phyloP scores from a whole-genome alignment of 2,113 vertebrate genomes.

The Trachemys scripta region DNA sequence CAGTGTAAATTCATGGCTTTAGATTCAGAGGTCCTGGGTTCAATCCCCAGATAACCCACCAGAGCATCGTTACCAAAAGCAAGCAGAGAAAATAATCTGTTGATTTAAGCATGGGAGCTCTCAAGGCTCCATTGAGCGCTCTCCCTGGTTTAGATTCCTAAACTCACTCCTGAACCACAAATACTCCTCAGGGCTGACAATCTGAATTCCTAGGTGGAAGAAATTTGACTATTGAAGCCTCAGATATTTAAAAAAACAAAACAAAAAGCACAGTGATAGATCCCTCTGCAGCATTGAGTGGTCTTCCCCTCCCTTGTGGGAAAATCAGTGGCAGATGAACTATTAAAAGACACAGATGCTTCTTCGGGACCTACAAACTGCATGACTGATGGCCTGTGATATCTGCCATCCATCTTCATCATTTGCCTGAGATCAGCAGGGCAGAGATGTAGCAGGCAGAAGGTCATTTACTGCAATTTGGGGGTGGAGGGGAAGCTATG shows the following conservation, averaged over 20 bases:
- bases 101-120: not conserved
- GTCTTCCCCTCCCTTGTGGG: not conserved
- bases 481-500: not conserved
- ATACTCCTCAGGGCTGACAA: not conserved
- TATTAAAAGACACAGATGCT: constrained; percentile 64
- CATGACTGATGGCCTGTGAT: constrained; percentile 55
- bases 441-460: constrained; percentile 63
- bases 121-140: not conserved
- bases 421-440: constrained; percentile 62
- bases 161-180: not conserved
- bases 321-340: constrained; percentile 51
- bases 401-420: constrained; percentile 60
- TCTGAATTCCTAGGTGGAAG: not conserved
- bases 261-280: not conserved
- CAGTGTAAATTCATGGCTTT: not conserved
- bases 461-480: constrained; percentile 55
- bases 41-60: not conserved
- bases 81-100: not conserved
- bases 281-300: not conserved
- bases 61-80: not conserved
- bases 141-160: not conserved
- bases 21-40: not conserved
- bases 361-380: constrained; percentile 44
- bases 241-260: not conserved
- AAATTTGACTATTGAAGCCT: not conserved